Base-by-base conservation (phyloP, 1,140 invertebrate genomes). In the Bombus vancouverensis region DNA sequence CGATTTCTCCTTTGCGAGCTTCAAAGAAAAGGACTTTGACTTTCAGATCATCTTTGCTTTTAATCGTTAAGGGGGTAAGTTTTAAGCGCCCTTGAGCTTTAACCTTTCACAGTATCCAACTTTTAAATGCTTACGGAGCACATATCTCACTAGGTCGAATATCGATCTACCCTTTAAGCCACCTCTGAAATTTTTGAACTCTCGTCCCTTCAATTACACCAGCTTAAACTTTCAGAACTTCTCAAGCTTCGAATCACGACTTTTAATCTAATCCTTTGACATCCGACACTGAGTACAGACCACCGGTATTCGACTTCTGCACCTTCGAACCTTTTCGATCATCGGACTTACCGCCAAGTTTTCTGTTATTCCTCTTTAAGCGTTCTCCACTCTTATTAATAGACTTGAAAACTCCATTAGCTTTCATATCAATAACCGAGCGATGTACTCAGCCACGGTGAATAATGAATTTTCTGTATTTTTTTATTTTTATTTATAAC, bases 341-440 rank as follows among this genome's bases (percentile, higher is more conserved):
- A 78, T 44, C 39, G 39, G 25, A 44, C 59, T 34, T 47, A 10
- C 9, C 39, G n/a, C n/a, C 4, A 42, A 62, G 6, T 32, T 53
- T 70, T 22, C 53, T 39, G 37, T 53, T 70, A 39, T 70, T 80
- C 32, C 39, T 1, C 25, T 53, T 37, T 6, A n/a, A 53, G 42
- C 34, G 44, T 44, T 34, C 39, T n/a, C 32, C 15, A n/a, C 47
- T 8, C 53, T 57, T 71, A 62, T 44, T 73, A 53, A 62, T 71
- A 44, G 70, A 81, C 53, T 72, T 42, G 70, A 81, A 73, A 73
- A 62, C 53, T 81, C 70, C 80, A 81, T 81, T 83, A 83, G 13
- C 39, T 73, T 32, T 42, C 59, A 13, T 76, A 57, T 76, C 62
- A 76, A 76, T 57, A 83, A 82, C 59, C 71, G 72, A 74, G 18